phyloP scores from a whole-genome alignment of 2,113 vertebrate genomes.

The Aleadryas rufinucha region DNA sequence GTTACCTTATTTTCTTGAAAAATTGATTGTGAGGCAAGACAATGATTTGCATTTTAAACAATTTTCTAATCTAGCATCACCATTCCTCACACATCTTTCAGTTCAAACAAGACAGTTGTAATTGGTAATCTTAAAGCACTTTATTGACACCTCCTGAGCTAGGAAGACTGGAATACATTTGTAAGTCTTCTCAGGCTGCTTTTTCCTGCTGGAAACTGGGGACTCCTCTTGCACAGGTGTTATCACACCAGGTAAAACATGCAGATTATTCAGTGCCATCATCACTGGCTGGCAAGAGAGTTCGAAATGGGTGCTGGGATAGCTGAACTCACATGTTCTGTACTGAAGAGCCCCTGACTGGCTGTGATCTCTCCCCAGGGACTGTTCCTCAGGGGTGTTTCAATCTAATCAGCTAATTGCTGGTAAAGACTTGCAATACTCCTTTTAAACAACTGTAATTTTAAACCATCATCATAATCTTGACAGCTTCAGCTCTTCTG shows the following conservation, averaged over 20 bases:
- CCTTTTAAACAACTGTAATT: background rate
- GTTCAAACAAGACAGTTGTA: background rate
- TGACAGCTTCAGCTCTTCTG: background rate
- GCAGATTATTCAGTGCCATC: background rate
- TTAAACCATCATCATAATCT: background rate
- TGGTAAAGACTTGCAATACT: background rate
- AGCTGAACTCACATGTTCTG: background rate
- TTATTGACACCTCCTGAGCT: background rate
- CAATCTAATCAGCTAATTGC: background rate
- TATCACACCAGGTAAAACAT: background rate
- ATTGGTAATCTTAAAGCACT: background rate
- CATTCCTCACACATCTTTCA: background rate
- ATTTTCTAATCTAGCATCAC: slow-evolving; percentile 27
- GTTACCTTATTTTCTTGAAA: slow-evolving; percentile 60
- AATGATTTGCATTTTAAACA: slow-evolving; percentile 67
- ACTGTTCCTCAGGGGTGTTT: background rate
- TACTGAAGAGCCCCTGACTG: background rate
- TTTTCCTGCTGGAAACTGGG: background rate
- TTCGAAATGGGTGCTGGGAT: background rate
- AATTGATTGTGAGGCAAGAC: slow-evolving; percentile 45
- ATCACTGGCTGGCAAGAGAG: background rate
- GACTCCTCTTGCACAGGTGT: background rate
- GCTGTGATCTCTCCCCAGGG: background rate
- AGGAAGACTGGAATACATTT: background rate
- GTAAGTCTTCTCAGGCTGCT: background rate